Conservation (phyloP, 2,113 vertebrate genomes). For the Physeter macrocephalus region DNA sequence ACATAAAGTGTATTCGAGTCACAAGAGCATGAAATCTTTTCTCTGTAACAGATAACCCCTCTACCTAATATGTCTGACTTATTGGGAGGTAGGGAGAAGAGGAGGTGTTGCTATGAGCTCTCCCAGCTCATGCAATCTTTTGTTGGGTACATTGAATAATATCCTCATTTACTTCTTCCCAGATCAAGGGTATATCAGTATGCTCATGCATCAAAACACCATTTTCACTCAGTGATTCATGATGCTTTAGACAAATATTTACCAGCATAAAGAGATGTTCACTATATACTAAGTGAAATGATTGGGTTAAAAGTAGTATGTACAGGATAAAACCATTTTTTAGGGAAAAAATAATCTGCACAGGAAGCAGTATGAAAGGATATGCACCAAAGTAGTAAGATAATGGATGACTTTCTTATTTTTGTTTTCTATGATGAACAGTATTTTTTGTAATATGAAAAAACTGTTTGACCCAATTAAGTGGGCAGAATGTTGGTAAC, state of each 20-base stretch:
- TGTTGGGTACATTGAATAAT: background rate
- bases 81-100: background rate
- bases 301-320: background rate
- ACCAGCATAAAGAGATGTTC: slow-evolving; percentile 8
- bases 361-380: background rate
- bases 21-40: background rate
- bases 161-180: background rate
- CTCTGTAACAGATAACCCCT: background rate
- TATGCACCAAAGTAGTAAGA: background rate
- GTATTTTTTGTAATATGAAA: background rate
- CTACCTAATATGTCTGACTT: background rate
- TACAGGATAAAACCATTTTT: background rate
- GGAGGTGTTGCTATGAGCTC: background rate
- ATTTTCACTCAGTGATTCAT: background rate
- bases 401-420: background rate
- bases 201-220: background rate
- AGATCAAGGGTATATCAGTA: background rate
- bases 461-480: background rate
- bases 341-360: background rate
- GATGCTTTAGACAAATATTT: slow-evolving; percentile 1
- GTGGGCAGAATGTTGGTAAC: background rate
- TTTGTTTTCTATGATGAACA: background rate
- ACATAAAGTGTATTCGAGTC: background rate
- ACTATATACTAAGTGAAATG: background rate
- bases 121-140: background rate